Evolutionary conservation across 1,140 invertebrate genomes (phyloP), one percentile per base, ranked within the genome.

Genomic region (Hermetia illucens): DNA sequence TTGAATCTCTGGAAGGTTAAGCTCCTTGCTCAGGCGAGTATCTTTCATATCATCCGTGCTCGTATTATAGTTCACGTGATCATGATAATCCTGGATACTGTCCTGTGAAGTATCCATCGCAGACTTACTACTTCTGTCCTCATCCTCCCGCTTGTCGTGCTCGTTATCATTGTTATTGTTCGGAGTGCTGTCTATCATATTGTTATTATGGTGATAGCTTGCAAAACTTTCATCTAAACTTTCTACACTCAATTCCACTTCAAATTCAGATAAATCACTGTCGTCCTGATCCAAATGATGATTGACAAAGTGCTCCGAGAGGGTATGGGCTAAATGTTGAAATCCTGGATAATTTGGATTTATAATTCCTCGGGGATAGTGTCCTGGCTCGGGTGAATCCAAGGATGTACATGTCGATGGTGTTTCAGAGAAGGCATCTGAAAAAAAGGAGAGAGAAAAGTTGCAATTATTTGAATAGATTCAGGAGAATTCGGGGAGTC

Each of bases 31-130:
- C n/a, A n/a, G n/a, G n/a, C n/a, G n/a, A n/a, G n/a, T n/a, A n/a
- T n/a, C n/a, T n/a, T n/a, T n/a, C n/a, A n/a, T n/a, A n/a, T n/a
- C n/a, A n/a, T n/a, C n/a, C n/a, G n/a, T n/a, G n/a, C n/a, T n/a
- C n/a, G n/a, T n/a, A n/a, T n/a, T n/a, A n/a, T n/a, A n/a, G n/a
- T n/a, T n/a, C n/a, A n/a, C n/a, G n/a, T n/a, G n/a, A n/a, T n/a
- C n/a, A n/a, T n/a, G n/a, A n/a, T n/a, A n/a, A n/a, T n/a, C n/a
- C n/a, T n/a, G n/a, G n/a, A 69, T 64, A 42, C 73, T 72, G 41
- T 74, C 68, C 49, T 75, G 72, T 44, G 72, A 71, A 5, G 64
- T n/a, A n/a, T n/a, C n/a, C n/a, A n/a, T n/a, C n/a, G n/a, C n/a
- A n/a, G n/a, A n/a, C n/a, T n/a, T n/a, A n/a, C n/a, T n/a, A n/a